Base-by-base conservation (phyloP, 2,888 invertebrate genomes). In the Craniophora ligustri region DNA sequence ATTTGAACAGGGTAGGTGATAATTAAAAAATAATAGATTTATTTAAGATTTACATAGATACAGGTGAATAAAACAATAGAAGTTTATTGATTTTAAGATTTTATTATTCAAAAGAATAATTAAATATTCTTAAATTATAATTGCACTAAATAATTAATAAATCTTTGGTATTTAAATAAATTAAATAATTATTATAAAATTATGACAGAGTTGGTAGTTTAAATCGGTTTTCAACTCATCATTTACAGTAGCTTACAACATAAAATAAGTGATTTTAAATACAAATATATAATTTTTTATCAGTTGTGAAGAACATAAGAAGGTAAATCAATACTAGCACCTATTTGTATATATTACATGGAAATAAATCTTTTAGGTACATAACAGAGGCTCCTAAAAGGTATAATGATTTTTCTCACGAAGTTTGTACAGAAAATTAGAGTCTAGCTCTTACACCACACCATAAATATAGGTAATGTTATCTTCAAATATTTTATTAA, bases 121-220 rank as follows among this genome's bases (percentile, higher is more conserved):
- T 59, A 44, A 39, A 38, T 67, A 28, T 16, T 26, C 10, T 23
- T 35, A 51, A 38, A 56, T 36, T 44, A 44, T 28, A 47, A 21
- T 61, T 32, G 21, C 38, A 44, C 50, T 26, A n/a, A n/a, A n/a
- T n/a, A 23, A 42, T 10, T 49, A 41, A 51, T 57, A 58, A 62
- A 65, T 72, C 75, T 72, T 72, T 72, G 72, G 72, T 62, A 65
- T 53, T 55, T 16, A 31, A 68, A 63, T 67, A 67, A 69, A 61
- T 61, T 72, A 61, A 26, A 55, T 44, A 35, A 31, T 15, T n/a
- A n/a, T 31, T 49, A 34, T n/a, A 19, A 14, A 39, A 34, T 5
- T n/a, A n/a, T 18, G 11, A 34, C 6, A 6, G 5, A 16, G 0
- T 4, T 32, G 3, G 11, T n/a, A 18, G 3, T n/a, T 18, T 7